Base-by-base conservation (phyloP, 2,888 invertebrate genomes). In the Lasius platythorax region DNA sequence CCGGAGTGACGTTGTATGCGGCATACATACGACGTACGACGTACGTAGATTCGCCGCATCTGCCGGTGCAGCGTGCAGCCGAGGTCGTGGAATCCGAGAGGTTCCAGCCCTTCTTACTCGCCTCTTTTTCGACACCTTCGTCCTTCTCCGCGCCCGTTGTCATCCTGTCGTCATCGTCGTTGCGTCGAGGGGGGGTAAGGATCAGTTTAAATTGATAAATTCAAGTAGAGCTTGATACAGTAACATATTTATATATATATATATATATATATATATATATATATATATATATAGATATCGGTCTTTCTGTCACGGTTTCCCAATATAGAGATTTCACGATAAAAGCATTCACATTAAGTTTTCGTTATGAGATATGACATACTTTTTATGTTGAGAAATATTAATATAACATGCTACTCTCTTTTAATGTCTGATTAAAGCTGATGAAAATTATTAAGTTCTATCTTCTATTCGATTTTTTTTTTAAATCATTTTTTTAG, bases 41-140 rank as follows among this genome's bases (percentile, higher is more conserved):
- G 53, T 67, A 53, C 72, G 70, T 78, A 67, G 72, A 73, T 86
- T 83, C 53, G 72, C 78, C 76, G 83, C 85, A 88, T 88, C 86
- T 86, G 86, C 84, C 85, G 73, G 78, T 85, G 79, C 87, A 73
- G 67, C 78, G 78, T 85, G 79, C 87, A 73, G 67, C 78, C 79
- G 79, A 73, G 73, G 79, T 81, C 79, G 73, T 81, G 79, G 79
- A 81, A 81, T 81, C 73, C 79, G 79, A 81, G 73, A 73, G 73
- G 61, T 73, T 58, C 50, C 40, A 30, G 56, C 43, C 61, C 73
- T 73, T 79, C 73, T 73, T 61, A 79, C 79, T 81, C 73, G 61
- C 43, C 79, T 53, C 50, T 73, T 81, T 81, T 81, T 73, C 73
- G 79, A 81, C 79, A 81, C 79, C 73, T 81, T 50, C 73, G 73